phyloP scores from a whole-genome alignment of 2,888 invertebrate species.

The Lamellibrachia satsuma region DNA sequence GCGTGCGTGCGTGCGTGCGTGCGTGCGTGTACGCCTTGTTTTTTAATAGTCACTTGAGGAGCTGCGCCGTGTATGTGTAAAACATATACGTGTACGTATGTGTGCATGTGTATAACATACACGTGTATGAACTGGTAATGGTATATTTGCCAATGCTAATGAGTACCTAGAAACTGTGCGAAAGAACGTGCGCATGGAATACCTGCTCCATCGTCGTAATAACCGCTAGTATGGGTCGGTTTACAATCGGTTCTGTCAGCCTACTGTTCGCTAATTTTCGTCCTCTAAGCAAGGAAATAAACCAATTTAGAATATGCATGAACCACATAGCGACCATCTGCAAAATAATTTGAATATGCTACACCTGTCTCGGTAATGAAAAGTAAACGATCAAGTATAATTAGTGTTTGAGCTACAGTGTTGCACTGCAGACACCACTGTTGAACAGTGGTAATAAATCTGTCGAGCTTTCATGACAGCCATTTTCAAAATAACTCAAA shows the following conservation, averaged over 20 bases:
- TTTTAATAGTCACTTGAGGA: neutral
- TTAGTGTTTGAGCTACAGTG: neutral
- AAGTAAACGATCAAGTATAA: neutral
- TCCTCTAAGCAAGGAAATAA: neutral
- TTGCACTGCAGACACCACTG: neutral
- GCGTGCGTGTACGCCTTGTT: neutral
- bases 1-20: neutral
- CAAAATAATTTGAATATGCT: neutral
- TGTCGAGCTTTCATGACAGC: neutral
- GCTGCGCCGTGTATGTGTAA: neutral
- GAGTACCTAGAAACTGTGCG: too few species aligned
- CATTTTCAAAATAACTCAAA: neutral
- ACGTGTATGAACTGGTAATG: too few species aligned
- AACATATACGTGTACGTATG: too few species aligned
- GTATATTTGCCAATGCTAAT: too few species aligned
- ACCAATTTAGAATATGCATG: neutral
- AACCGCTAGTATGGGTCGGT: neutral
- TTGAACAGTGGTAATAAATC: neutral
- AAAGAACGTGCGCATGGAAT: neutral
- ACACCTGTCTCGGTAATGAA: neutral
- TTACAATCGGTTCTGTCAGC: neutral
- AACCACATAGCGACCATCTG: neutral
- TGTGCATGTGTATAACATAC: too few species aligned
- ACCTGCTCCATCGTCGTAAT: neutral
- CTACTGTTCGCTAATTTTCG: neutral